Conservation (phyloP, 2,888 invertebrate genomes). For the Smittia sp. region DNA sequence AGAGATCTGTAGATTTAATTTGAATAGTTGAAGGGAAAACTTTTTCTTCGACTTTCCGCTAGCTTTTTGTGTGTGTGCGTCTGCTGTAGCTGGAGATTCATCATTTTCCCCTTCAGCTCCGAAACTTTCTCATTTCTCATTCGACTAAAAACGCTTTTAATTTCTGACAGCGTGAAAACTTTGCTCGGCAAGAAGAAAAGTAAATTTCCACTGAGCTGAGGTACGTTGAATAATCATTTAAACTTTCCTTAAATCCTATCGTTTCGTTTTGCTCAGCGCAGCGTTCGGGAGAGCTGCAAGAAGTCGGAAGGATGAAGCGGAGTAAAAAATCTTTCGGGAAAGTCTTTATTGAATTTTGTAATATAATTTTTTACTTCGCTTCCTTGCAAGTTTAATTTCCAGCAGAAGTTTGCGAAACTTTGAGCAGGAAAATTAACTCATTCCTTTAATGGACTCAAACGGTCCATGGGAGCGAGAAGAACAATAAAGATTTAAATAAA, state of each 20-base stretch:
- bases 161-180: conserved; percentile 15
- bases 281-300: not conserved
- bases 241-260: not conserved
- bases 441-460: not conserved
- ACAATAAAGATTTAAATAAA: not conserved
- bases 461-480: not conserved
- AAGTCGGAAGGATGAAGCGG: not conserved
- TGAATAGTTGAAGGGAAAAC: not conserved
- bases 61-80: not conserved
- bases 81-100: not conserved
- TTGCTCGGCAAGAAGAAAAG: not conserved
- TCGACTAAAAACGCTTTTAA: not conserved
- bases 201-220: conserved; percentile 3
- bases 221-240: conserved; percentile 7
- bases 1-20: conserved; percentile 3
- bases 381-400: not conserved
- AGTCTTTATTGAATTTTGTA: conserved; percentile 1
- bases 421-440: not conserved
- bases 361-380: not conserved
- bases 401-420: not conserved
- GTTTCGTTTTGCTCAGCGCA: too few species aligned
- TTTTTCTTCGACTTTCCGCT: not conserved
- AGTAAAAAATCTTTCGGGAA: not conserved
- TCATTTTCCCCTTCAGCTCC: not conserved
- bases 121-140: not conserved